Evolutionary conservation across 2,888 invertebrate species (phyloP), one percentile per base, ranked within the genome.

Genomic region (Ornithoptera priamus): DNA sequence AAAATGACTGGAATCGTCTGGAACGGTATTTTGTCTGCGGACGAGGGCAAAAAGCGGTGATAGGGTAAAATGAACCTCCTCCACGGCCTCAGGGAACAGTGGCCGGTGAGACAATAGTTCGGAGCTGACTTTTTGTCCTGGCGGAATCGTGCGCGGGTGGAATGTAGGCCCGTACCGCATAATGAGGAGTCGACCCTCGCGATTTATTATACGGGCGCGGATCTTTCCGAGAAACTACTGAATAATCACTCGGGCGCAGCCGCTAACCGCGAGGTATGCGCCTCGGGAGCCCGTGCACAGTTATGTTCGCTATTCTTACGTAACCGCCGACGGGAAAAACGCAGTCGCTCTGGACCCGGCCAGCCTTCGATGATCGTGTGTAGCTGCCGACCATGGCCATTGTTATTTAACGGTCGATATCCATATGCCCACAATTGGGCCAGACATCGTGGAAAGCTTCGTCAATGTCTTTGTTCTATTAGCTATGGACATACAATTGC

Each of bases 161-260:
- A 92, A 92, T 92, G 91, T 92, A 92, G 91, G 83, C 85, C 80
- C 69, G 89, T 85, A 87, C 85, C 83, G 90, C 86, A 91, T 90
- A 91, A 92, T 90, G 90, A 92, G 87, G 80, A 77, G 74, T 77
- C 76, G 76, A 72, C 69, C 73, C 73, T 73, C 76, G 75, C 74
- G 73, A 92, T 92, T 90, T 90, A 91, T 90, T 81, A 83, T 88
- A 80, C 78, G 78, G 60, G 24, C 59, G 81, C 77, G 78, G 79
- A 79, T 80, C 80, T 79, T 89, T 90, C 90, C 83, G 80, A 80
- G 90, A 90, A 91, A 82, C 87, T 85, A 84, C 87, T 87, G 90
- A 88, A 87, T 88, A 85, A 90, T 89, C 85, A 87, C 85, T 80
- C 80, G 78, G 79, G 78, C 74, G 79, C 75, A 72, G 72, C 78